Conservation (phyloP, 2,797 vertebrate genomes). For the Peromyscus eremicus region DNA sequence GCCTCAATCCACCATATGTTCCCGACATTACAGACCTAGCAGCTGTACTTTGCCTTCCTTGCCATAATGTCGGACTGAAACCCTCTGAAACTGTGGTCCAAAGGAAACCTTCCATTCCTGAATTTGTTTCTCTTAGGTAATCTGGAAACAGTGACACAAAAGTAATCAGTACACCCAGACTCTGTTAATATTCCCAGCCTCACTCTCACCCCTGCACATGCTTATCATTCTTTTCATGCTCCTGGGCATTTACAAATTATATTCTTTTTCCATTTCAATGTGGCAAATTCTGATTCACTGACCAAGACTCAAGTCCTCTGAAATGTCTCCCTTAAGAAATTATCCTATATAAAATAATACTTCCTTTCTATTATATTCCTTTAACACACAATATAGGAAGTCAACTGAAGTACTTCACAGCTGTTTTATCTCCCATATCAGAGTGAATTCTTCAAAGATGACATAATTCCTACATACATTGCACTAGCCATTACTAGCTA, state of each 20-base stretch:
- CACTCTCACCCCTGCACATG: neutral
- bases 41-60: neutral
- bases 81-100: neutral
- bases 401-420: slow-evolving; percentile 6
- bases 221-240: neutral
- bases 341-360: slow-evolving; percentile 31
- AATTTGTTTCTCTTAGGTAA: neutral
- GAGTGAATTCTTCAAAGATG: slow-evolving; percentile 28
- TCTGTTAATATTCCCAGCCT: neutral
- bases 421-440: neutral
- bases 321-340: slow-evolving; percentile 4
- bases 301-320: neutral
- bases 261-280: slow-evolving; percentile 4
- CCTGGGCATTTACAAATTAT: slow-evolving; percentile 15
- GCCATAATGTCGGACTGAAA: neutral
- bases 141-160: neutral
- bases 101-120: neutral
- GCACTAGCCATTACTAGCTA: slow-evolving; percentile 1
- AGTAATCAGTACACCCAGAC: neutral
- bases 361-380: neutral
- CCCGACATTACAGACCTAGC: too few species aligned
- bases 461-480: slow-evolving; percentile 41
- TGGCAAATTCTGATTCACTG: neutral
- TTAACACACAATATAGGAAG: neutral
- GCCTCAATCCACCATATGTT: neutral